Evolutionary conservation across 2,113 vertebrate species (phyloP).

Genomic region (Phodopus roborovskii): DNA sequence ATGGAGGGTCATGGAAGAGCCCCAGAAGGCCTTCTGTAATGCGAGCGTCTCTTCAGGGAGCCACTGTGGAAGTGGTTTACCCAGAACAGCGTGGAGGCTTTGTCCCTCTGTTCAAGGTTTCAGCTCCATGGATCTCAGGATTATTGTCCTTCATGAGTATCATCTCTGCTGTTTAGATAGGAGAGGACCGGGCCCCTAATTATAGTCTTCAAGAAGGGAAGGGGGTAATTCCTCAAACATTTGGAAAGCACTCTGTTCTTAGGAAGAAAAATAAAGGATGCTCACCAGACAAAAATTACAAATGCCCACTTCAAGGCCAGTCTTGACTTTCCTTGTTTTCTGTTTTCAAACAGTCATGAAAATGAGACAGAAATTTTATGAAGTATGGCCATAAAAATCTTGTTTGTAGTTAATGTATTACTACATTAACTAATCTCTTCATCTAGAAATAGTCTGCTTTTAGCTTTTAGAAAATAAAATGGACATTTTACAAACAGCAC

Average conservation of each 20-base stretch:
- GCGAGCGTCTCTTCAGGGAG: neutral
- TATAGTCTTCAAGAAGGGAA: conserved; percentile 8
- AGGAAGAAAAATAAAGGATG: conserved; percentile 23
- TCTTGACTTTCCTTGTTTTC: neutral
- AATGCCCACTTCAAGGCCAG: neutral
- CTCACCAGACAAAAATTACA: neutral
- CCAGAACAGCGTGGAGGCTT: neutral
- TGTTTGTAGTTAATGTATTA: conserved; percentile 10
- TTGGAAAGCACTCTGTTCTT: conserved; percentile 34
- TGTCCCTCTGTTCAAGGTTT: neutral
- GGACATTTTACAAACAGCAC: neutral
- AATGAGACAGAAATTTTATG: conserved; percentile 14
- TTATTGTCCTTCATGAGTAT: neutral
- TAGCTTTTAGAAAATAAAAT: neutral
- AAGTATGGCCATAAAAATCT: neutral
- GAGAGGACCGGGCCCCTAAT: neutral
- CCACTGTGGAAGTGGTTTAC: neutral
- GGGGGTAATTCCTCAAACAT: conserved; percentile 31
- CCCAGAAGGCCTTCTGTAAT: neutral
- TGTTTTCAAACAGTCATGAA: neutral
- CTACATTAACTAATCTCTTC: neutral
- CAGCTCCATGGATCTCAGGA: conserved; percentile 22
- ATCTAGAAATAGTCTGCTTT: neutral
- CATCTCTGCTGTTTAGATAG: neutral
- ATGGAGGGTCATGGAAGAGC: neutral